Conservation (phyloP, 2,797 vertebrate genomes). For the Macroramphosus scolopax region DNA sequence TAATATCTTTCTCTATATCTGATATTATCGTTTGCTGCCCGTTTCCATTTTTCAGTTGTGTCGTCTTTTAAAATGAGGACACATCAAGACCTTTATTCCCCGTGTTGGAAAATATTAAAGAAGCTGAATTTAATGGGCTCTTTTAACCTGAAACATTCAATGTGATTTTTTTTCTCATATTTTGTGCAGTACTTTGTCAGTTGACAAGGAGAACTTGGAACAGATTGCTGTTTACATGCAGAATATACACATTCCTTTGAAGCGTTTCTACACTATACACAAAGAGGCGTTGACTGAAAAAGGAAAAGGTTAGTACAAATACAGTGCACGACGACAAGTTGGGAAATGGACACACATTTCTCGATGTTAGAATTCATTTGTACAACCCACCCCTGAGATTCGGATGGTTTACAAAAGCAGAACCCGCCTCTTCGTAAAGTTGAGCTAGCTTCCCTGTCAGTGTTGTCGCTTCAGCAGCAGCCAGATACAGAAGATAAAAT, state of each 20-base stretch:
- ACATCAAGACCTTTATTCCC: slow-evolving; percentile 23
- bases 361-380: slow-evolving; percentile 39
- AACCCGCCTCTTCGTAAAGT: slow-evolving; percentile 21
- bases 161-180: slow-evolving; percentile 28
- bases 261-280: slow-evolving; percentile 69
- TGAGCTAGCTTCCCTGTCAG: slow-evolving; percentile 4
- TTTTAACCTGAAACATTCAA: slow-evolving; percentile 44
- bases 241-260: slow-evolving; percentile 56
- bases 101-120: slow-evolving; percentile 26
- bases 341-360: slow-evolving; percentile 34
- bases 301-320: slow-evolving; percentile 62
- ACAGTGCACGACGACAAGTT: slow-evolving; percentile 57
- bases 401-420: slow-evolving; percentile 46
- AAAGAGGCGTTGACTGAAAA: slow-evolving; percentile 41
- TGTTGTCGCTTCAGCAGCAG: slow-evolving; percentile 1
- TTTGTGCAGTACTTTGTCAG: slow-evolving; percentile 56
- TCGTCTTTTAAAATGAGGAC: slow-evolving; percentile 25
- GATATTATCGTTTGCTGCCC: slow-evolving; percentile 15
- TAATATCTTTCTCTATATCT: slow-evolving; percentile 45
- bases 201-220: slow-evolving; percentile 52
- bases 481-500: neutral
- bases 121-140: slow-evolving; percentile 33
- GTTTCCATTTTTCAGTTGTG: slow-evolving; percentile 37
- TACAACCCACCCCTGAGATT: slow-evolving; percentile 63
- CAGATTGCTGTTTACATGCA: slow-evolving; percentile 72